Base-by-base conservation (phyloP, 92 coral and sea anemone genomes). In the Paramuricea clavata region DNA sequence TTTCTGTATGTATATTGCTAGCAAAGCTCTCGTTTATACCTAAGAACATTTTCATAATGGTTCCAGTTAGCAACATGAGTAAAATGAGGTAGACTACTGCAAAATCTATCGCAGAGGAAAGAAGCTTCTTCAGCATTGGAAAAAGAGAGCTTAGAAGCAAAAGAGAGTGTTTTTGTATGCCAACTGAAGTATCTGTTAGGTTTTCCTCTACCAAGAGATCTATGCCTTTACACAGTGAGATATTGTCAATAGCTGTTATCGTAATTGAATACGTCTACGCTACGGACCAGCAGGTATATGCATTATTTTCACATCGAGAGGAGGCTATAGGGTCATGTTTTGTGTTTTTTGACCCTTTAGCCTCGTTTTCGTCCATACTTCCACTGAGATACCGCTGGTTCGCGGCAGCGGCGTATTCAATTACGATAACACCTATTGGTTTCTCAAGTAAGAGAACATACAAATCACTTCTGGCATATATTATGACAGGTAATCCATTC, bases 371-470 rank as follows among this genome's bases (percentile, higher is more conserved):
- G n/a, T n/a, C n/a, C n/a, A n/a, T n/a, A n/a, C n/a, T n/a, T n/a
- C n/a, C n/a, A n/a, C n/a, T n/a, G n/a, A n/a, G n/a, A n/a, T n/a
- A n/a, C n/a, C n/a, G n/a, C n/a, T n/a, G n/a, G n/a, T n/a, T n/a
- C n/a, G n/a, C n/a, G n/a, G n/a, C n/a, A n/a, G n/a, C n/a, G n/a
- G n/a, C n/a, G n/a, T n/a, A n/a, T n/a, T n/a, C n/a, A n/a, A n/a
- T n/a, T n/a, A n/a, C n/a, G n/a, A n/a, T n/a, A n/a, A n/a, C n/a
- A n/a, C n/a, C n/a, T n/a, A n/a, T 2, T n/a, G 87, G 87, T 68
- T 71, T 88, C 83, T 88, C 91, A 11, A 82, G 28, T 25, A 88
- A 49, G 25, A 87, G 65, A 82, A 73, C 87, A 88, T 88, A 72
- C 25, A 81, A 25, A 49, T 34, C 71, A 72, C 65, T 88, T 32